A percentile compares a stretch with the other conserved stretches of the same genome.
Evolutionary conservation across 2,888 invertebrate genomes (phyloP).

Genomic region (Cheilosia variabilis): DNA sequence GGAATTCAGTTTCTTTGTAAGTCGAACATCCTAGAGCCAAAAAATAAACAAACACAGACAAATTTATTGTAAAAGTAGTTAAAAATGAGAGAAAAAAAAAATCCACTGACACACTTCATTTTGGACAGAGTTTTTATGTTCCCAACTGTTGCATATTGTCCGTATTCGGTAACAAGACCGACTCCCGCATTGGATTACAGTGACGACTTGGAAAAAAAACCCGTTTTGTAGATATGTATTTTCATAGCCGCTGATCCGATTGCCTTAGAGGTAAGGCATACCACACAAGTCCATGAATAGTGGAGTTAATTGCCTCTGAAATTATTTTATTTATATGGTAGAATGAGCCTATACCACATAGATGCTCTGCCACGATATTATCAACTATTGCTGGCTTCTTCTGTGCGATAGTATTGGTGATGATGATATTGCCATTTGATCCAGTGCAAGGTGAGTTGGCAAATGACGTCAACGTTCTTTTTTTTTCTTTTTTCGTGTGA

Average conservation of each 20-base stretch:
- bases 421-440: constrained; percentile 34
- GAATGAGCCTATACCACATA: constrained; percentile 33
- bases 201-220: constrained; percentile 17
- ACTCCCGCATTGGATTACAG: constrained; percentile 12
- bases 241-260: constrained; percentile 62
- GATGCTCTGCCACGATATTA: background rate
- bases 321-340: constrained; percentile 72
- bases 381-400: background rate
- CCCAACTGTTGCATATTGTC: constrained; percentile 30
- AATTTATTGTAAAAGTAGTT: background rate
- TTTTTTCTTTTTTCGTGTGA: background rate
- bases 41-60: background rate
- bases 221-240: constrained; percentile 14
- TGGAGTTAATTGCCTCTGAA: constrained; percentile 72
- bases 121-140: constrained; percentile 45
- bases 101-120: constrained; percentile 54
- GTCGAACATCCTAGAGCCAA: constrained; percentile 1
- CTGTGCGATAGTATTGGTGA: background rate
- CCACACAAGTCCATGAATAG: constrained; percentile 66
- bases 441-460: constrained; percentile 59
- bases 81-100: background rate
- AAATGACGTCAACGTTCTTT: constrained; percentile 59
- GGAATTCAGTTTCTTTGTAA: constrained; percentile 3
- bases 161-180: constrained; percentile 27
- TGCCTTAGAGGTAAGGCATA: constrained; percentile 29